Conservation (phyloP, 2,797 vertebrate genomes). For the Threskiornis aethiopicus region DNA sequence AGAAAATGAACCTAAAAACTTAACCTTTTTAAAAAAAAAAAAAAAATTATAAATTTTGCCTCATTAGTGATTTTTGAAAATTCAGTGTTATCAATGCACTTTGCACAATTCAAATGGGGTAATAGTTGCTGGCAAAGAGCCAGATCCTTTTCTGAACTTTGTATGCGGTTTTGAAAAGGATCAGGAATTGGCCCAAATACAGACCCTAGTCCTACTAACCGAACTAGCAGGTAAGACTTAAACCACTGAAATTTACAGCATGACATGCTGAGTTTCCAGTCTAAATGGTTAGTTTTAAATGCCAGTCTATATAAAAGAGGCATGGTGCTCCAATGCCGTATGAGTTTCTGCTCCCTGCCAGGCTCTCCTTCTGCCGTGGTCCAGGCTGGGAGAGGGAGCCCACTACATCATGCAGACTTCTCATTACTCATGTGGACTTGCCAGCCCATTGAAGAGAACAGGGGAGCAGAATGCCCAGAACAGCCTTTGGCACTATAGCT, state of each 20-base stretch:
- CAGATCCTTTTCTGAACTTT: neutral
- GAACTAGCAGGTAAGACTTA: neutral
- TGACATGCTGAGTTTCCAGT: neutral
- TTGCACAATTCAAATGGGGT: neutral
- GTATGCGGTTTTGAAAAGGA: neutral
- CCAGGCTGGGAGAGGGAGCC: neutral
- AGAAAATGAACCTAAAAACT: neutral
- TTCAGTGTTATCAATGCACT: neutral
- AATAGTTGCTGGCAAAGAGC: neutral
- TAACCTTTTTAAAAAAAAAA: no score
- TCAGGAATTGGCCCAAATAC: neutral
- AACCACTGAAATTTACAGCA: neutral
- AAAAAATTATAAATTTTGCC: neutral
- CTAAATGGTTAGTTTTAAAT: neutral
- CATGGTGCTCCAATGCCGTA: accelerated
- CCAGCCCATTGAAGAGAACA: neutral
- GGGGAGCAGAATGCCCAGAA: neutral
- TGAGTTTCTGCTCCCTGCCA: accelerated
- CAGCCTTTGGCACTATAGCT: neutral
- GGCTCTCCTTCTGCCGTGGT: neutral
- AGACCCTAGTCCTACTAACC: neutral
- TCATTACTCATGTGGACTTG: accelerated
- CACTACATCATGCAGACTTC: accelerated
- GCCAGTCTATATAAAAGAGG: accelerated
- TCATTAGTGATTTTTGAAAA: neutral